Conservation (phyloP, 2,888 invertebrate genomes). For the Ctena decussata region DNA sequence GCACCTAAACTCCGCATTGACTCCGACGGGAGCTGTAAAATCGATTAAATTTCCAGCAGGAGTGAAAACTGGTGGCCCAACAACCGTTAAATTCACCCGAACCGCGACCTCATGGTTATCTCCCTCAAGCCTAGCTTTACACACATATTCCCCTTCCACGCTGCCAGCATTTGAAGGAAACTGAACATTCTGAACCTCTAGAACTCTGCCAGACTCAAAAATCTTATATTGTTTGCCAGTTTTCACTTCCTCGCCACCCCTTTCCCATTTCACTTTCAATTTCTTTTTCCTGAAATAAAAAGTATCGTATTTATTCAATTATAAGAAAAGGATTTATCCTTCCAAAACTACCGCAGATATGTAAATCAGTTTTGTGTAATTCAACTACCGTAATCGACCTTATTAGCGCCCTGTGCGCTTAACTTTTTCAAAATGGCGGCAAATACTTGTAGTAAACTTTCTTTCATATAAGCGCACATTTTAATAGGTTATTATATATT, state of each 20-base stretch:
- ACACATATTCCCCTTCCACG: not conserved
- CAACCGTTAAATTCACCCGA: not conserved
- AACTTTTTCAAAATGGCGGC: too few relatives aligned
- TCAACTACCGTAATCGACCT: too few relatives aligned
- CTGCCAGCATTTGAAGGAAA: not conserved
- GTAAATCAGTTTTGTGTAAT: too few relatives aligned
- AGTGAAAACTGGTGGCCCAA: not conserved
- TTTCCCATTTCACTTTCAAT: not conserved
- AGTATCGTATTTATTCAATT: too few relatives aligned
- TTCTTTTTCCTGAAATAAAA: not conserved
- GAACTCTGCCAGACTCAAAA: not conserved
- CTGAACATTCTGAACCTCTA: not conserved
- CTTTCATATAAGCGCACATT: too few relatives aligned
- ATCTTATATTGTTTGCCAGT: not conserved
- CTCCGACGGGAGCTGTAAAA: not conserved
- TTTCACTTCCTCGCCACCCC: not conserved
- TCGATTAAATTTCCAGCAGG: not conserved
- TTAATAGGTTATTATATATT: too few relatives aligned
- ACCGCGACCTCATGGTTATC: not conserved
- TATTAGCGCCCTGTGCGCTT: too few relatives aligned
- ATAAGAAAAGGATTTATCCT: too few relatives aligned
- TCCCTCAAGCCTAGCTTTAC: not conserved
- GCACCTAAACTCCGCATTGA: conserved; percentile 11
- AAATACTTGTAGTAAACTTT: too few relatives aligned
- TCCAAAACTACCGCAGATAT: too few relatives aligned